Evolutionary conservation across 2,113 vertebrate species (phyloP).

Genomic region (Tragelaphus imberbis): DNA sequence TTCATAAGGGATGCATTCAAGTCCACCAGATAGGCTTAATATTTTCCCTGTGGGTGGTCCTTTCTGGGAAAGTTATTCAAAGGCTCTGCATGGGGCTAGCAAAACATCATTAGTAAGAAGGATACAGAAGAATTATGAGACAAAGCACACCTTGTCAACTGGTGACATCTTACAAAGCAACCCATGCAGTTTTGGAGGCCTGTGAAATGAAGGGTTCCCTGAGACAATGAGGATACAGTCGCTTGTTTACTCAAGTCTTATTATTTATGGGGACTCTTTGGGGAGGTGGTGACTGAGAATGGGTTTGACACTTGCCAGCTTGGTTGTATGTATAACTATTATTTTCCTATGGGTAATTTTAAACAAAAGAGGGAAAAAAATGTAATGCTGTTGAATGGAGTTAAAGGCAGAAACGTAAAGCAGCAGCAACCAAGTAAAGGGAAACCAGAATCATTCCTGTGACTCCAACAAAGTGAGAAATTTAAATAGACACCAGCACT

Average conservation of each 20-base stretch:
- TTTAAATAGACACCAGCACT: neutral
- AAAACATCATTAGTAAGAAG: conserved; percentile 65
- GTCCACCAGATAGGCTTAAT: conserved; percentile 56
- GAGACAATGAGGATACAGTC: neutral
- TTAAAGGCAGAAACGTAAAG: neutral
- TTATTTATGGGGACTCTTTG: neutral
- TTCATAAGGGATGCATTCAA: conserved; percentile 60
- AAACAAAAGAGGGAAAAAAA: neutral
- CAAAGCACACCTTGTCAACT: neutral
- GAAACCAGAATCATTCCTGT: neutral
- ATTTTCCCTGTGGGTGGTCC: conserved; percentile 69
- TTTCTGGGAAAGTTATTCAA: conserved; percentile 58
- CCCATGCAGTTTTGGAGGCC: neutral
- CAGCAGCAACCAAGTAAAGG: neutral
- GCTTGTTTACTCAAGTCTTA: neutral
- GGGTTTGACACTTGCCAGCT: no score
- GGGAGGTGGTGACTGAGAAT: neutral
- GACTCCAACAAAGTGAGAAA: neutral
- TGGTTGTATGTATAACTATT: neutral
- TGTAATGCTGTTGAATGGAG: neutral
- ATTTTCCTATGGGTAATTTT: neutral
- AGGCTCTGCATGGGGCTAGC: conserved; percentile 53
- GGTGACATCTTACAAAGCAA: neutral
- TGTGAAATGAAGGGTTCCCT: neutral
- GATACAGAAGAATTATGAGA: neutral